Base-by-base conservation (phyloP, 2,888 invertebrate genomes). In the Athalia circularis region DNA sequence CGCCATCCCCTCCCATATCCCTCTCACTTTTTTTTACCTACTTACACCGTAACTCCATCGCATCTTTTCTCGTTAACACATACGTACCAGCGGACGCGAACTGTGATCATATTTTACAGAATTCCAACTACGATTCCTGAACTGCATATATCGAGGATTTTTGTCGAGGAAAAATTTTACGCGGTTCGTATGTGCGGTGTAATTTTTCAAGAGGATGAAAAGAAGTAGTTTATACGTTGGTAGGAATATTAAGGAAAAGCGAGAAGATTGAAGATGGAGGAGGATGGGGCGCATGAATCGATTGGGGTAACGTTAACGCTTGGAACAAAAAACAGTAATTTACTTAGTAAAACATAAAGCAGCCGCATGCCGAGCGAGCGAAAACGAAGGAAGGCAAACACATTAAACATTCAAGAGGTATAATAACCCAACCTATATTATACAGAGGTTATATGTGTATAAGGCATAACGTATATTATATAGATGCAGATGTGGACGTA, bases 261-360 rank as follows among this genome's bases (percentile, higher is more conserved):
- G 29, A 29, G 29, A 29, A 29, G 29, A 29, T 29, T 29, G 29
- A 29, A 29, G 29, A 29, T 29, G 29, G 29, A 29, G 54, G 52
- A 52, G 68, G 52, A 68, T 68, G 68, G 68, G 68, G 68, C 68
- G 29, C 29, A 29, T 29, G 29, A 68, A 68, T 68, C 68, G 68
- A 68, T 68, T 68, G 68, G 68, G 68, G 15, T 13, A 72, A 72
- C 57, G 13, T 47, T 47, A 72, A 72, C 57, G 59, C 43, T 43
- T 7, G 45, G 83, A 82, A 83, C 74, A 81, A 78, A 81, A 82
- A 82, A 84, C 84, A 81, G 89, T 90, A 90, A 89, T 90, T 90
- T 89, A 90, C 89, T 90, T 89, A 90, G 89, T 90, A 90, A 90
- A 90, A 90, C 88, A 89, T 89, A 89, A 90, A 89, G 89, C 88